phyloP scores from a whole-genome alignment of 2,113 vertebrate species.

The Montifringilla adamsi region DNA sequence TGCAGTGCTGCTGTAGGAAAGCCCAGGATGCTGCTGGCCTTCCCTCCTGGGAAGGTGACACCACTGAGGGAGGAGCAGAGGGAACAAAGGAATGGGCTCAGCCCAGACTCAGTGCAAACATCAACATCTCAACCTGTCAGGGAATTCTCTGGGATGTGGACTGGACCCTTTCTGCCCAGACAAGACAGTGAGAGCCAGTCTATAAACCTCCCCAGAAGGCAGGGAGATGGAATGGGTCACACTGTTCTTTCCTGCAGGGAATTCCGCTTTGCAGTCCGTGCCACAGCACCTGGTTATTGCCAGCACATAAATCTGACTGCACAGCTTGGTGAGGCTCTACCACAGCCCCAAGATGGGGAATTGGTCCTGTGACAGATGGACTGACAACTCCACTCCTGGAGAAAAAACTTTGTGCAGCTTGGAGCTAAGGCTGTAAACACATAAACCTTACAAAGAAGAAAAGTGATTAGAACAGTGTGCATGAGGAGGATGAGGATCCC shows the following conservation, averaged over 20 bases:
- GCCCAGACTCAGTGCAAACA: neutral
- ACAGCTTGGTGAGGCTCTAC: neutral
- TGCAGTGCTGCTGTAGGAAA: neutral
- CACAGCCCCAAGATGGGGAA: neutral
- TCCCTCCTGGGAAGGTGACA: neutral
- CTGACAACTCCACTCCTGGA: slow-evolving; percentile 16
- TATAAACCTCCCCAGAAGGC: neutral
- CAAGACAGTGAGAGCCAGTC: neutral
- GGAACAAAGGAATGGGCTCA: neutral
- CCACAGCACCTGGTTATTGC: neutral
- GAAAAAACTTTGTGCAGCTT: slow-evolving; percentile 14
- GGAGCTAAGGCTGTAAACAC: slow-evolving; percentile 14
- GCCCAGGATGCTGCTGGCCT: neutral
- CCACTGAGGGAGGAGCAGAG: neutral
- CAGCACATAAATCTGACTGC: slow-evolving; percentile 36
- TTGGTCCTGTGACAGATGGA: slow-evolving; percentile 43
- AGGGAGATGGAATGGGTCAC: neutral
- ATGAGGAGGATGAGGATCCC: neutral
- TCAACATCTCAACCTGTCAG: neutral
- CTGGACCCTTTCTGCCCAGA: neutral
- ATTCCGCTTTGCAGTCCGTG: neutral
- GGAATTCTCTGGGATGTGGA: neutral
- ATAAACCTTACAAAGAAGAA: neutral
- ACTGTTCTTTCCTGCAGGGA: neutral
- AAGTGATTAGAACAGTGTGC: neutral